These are phyloP conservation scores for Zygothrica quintamaculata DNA, from an alignment of 2,888 invertebrate genomes.

Conservation along the genomic window DNA sequence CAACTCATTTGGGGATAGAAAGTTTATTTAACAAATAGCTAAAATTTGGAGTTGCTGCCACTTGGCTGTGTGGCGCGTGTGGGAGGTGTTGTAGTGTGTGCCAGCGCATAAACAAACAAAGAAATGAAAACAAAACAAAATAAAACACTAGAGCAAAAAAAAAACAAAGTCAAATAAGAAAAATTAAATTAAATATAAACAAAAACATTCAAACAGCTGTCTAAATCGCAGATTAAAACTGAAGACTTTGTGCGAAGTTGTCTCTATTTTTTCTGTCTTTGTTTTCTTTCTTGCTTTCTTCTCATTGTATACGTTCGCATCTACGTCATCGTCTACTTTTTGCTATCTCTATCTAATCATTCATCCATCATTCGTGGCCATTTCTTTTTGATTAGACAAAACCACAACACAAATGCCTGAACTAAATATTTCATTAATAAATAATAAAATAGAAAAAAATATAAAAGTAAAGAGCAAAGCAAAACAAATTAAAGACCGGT, in stretches of 20 bases:
- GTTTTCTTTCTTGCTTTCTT: slow-evolving; percentile 23
- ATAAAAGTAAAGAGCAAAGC: too few relatives aligned
- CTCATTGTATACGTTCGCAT: slow-evolving; percentile 12
- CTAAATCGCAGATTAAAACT: slow-evolving; percentile 40
- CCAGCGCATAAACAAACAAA: slow-evolving; percentile 1
- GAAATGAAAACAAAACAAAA: neutral
- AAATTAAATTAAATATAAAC: slow-evolving; percentile 25
- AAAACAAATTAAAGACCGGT: slow-evolving; percentile 17
- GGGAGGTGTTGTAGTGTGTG: slow-evolving; percentile 10
- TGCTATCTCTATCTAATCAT: neutral
- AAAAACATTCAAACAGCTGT: slow-evolving; percentile 63
- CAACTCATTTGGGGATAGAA: slow-evolving; percentile 50
- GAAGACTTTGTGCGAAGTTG: slow-evolving; percentile 18
- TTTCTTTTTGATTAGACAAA: slow-evolving; percentile 42
- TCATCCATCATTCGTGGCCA: slow-evolving; percentile 6
- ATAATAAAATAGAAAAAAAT: slow-evolving; percentile 16
- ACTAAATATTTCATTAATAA: slow-evolving; percentile 63
- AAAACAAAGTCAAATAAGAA: slow-evolving; percentile 10
- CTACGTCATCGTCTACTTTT: slow-evolving; percentile 52
- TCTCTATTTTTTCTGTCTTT: slow-evolving; percentile 10
- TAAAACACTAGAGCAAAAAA: slow-evolving; percentile 2
- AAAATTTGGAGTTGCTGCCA: slow-evolving; percentile 12
- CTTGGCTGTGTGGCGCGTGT: slow-evolving; percentile 33
- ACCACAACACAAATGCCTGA: slow-evolving; percentile 57
- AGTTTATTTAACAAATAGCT: slow-evolving; percentile 47